Evolutionary conservation across 2,113 vertebrate species (phyloP).

Genomic region (Rhagologus leucostigma): DNA sequence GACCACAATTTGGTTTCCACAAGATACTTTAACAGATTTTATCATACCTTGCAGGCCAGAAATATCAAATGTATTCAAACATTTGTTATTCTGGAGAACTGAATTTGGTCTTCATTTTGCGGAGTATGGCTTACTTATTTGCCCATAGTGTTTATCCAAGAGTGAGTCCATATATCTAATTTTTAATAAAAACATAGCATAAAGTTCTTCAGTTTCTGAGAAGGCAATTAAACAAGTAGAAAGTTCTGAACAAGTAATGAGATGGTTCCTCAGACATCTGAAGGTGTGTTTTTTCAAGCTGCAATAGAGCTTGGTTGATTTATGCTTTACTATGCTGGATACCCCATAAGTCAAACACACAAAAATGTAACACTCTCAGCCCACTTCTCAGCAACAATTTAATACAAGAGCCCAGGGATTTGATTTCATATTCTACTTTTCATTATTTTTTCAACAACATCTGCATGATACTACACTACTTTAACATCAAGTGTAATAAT

Average conservation of each 20-base stretch:
- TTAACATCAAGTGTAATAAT: not conserved
- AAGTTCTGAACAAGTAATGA: conserved; percentile 20
- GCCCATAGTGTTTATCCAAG: not conserved
- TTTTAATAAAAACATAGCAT: conserved; percentile 30
- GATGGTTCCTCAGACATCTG: conserved; percentile 5
- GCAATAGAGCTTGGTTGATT: not conserved
- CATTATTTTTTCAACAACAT: not conserved
- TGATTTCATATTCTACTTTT: not conserved
- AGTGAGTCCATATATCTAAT: not conserved
- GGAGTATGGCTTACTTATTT: not conserved
- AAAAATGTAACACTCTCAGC: not conserved
- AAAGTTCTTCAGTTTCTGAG: not conserved
- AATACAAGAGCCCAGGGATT: not conserved
- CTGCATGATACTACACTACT: not conserved
- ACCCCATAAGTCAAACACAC: not conserved
- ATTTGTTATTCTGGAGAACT: not conserved
- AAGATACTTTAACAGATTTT: not conserved
- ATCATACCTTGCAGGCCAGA: not conserved
- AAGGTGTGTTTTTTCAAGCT: conserved; percentile 8
- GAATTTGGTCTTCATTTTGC: not conserved
- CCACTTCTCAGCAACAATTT: not conserved
- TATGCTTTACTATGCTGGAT: not conserved
- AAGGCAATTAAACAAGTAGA: conserved; percentile 10
- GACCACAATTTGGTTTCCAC: not conserved
- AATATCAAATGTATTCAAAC: not conserved